These are phyloP conservation scores for Tholera decimalis DNA, from an alignment of 2,888 invertebrate species.

Conservation along the genomic window DNA sequence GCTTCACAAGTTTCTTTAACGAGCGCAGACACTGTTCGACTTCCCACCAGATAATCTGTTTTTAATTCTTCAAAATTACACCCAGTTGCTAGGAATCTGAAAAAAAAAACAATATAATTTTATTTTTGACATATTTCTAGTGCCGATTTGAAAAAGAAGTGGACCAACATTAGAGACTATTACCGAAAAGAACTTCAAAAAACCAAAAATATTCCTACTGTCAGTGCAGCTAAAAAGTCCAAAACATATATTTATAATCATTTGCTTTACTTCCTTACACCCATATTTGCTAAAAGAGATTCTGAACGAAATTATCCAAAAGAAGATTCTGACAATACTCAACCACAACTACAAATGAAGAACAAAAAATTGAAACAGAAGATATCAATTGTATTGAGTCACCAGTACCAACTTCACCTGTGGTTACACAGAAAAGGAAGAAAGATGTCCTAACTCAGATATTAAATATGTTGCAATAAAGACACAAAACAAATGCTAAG, in stretches of 20 bases:
- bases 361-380: slow-evolving; percentile 1
- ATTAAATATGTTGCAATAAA: background rate
- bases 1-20: slow-evolving; percentile 14
- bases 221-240: slow-evolving; percentile 3
- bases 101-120: background rate
- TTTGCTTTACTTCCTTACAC: slow-evolving; percentile 3
- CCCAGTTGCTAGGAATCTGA: slow-evolving; percentile 9
- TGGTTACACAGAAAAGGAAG: background rate
- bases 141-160: slow-evolving; percentile 3
- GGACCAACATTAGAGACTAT: slow-evolving; percentile 1
- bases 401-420: background rate
- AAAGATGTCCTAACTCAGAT: background rate
- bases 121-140: background rate
- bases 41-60: background rate
- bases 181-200: background rate
- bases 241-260: background rate
- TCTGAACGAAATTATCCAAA: background rate
- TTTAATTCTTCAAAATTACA: slow-evolving; percentile 8
- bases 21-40: background rate
- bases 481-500: background rate
- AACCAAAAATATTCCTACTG: slow-evolving; percentile 6
- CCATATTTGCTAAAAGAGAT: background rate
- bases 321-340: background rate
- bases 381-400: background rate
- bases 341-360: slow-evolving; percentile 4